Base-by-base conservation (phyloP, 2,113 vertebrate genomes). In the Nettapus auritus region DNA sequence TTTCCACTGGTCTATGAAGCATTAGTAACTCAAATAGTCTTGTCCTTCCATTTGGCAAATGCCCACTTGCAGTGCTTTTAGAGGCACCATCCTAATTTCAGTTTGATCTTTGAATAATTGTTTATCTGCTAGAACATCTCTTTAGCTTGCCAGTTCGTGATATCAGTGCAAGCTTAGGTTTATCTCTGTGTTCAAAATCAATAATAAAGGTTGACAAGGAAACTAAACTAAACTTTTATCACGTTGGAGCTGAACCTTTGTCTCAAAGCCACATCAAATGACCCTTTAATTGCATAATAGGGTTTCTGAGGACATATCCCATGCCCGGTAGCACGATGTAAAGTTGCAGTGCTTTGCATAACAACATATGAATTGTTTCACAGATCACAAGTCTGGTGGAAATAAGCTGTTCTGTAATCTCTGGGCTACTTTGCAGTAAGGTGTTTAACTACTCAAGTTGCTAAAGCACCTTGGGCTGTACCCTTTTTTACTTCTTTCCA, bases 251-350 rank as follows among this genome's bases (percentile, higher is more conserved):
- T 88, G 82, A 86, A 38, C 80, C 60, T 81, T 67, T 95, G 75
- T 86, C 42, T 89, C 10, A 88, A 84, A 94, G 69, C 92, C 86
- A 76, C 52, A 25, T 95, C 83, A 94, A 90, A 71, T 93, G 89
- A 82, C 94, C 90, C 79, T 74, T 92, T 46, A 78, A 82, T 89
- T 93, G 81, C 66, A 44, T 79, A 93, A 93, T 40, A 71, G 62
- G 66, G 66, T 94, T 94, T 95, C 76, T 93, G 86, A 82, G 89
- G 83, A 81, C 33, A n/a, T 84, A 53, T 3, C 60, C 71, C 80
- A 77, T 86, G 90, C 79, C 75, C 92, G 71, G 83, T 88, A 59
- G 85, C 1, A 1, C 63, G 86, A 1, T 81, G 69, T 56, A 67
- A 63, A 88, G 46, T 81, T 67, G 64, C 55, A 70, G 56, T 67